Evolutionary conservation across 2,888 invertebrate species (phyloP).

Genomic region (Malachius bipustulatus): DNA sequence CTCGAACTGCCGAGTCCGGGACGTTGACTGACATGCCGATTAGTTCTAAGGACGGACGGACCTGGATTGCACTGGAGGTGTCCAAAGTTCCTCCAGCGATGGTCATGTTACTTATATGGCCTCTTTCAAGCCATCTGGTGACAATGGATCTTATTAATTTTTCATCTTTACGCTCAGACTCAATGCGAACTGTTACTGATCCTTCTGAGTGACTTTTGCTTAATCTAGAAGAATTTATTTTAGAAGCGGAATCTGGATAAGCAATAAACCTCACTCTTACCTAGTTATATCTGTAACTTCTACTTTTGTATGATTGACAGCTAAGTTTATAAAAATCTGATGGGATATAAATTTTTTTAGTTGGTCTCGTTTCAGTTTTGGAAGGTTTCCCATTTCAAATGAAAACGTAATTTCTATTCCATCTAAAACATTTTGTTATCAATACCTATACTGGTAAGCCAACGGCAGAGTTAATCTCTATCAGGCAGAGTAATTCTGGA

Average conservation of each 20-base stretch:
- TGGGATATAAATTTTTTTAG: too few relatives aligned
- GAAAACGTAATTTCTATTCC: too few relatives aligned
- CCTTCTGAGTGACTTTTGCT: neutral
- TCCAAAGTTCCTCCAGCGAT: too few relatives aligned
- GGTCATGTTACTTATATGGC: neutral
- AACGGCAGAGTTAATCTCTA: too few relatives aligned
- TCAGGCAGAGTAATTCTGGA: too few relatives aligned
- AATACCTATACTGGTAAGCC: too few relatives aligned
- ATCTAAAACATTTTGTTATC: too few relatives aligned
- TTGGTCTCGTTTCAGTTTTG: too few relatives aligned
- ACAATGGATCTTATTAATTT: neutral
- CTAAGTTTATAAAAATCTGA: too few relatives aligned
- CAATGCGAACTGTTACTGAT: neutral
- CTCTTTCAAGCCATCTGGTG: neutral
- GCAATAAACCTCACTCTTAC: too few relatives aligned
- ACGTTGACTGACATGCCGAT: conserved; percentile 36
- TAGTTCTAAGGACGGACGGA: neutral
- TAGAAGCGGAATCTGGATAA: too few relatives aligned
- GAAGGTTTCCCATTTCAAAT: too few relatives aligned
- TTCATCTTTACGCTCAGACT: neutral
- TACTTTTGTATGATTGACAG: neutral
- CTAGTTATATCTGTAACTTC: neutral
- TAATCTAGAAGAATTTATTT: conserved; percentile 1
- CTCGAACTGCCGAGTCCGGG: conserved; percentile 43
- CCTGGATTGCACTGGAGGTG: neutral